Conservation (phyloP, 2,113 vertebrate genomes). For the Accipiter cooperii region DNA sequence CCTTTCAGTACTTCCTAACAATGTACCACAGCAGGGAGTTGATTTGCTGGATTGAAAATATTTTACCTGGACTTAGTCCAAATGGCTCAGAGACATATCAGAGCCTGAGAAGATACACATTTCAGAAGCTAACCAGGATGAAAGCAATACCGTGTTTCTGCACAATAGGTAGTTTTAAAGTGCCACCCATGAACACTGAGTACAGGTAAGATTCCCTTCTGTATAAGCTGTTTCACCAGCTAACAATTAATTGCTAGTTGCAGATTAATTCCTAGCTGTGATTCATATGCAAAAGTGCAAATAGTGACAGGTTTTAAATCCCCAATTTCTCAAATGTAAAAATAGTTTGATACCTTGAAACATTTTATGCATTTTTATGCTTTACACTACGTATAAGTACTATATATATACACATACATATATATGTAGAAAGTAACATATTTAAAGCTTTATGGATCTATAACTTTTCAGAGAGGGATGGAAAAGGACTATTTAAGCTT, state of each 20-base stretch:
- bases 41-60: constrained; percentile 61
- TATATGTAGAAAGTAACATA: neutral
- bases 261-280: neutral
- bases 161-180: neutral
- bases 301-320: neutral
- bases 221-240: neutral
- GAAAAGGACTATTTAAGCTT: neutral
- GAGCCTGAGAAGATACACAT: constrained; percentile 17
- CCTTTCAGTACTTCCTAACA: constrained; percentile 46
- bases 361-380: neutral
- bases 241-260: neutral
- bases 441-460: neutral
- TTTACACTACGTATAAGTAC: neutral
- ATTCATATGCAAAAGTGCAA: neutral
- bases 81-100: constrained; percentile 38
- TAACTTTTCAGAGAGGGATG: neutral
- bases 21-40: constrained; percentile 25
- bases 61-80: constrained; percentile 52
- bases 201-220: neutral
- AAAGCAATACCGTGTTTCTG: constrained; percentile 26
- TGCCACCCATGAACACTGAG: neutral
- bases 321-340: neutral
- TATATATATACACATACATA: neutral
- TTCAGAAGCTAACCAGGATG: neutral
- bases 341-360: neutral